Evolutionary conservation across 2,888 invertebrate species (phyloP).

Genomic region (Antheraea assamensis): DNA sequence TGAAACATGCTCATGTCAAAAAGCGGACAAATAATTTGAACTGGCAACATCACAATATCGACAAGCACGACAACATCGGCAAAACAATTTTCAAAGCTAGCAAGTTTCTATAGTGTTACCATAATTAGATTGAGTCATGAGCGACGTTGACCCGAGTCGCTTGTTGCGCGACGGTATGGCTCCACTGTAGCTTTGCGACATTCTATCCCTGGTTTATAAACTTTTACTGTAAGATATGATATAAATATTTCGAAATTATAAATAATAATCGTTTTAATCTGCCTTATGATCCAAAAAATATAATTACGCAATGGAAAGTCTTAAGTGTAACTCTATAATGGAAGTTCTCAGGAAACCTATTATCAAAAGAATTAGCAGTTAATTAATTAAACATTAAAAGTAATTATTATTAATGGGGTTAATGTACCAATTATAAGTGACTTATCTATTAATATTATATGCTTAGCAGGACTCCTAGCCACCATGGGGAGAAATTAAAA

Average conservation of each 20-base stretch:
- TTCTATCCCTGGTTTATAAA: constrained; percentile 64
- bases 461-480: no score
- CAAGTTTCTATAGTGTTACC: constrained; percentile 58
- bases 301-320: no score
- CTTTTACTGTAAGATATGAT: not conserved
- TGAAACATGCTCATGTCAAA: constrained; percentile 11
- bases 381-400: no score
- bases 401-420: no score
- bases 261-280: not conserved
- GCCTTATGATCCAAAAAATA: no score
- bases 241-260: not conserved
- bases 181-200: constrained; percentile 78
- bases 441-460: no score
- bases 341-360: no score
- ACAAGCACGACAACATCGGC: constrained; percentile 14
- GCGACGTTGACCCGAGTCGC: constrained; percentile 52
- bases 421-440: no score
- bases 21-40: constrained; percentile 16
- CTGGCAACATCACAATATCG: constrained; percentile 12
- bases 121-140: constrained; percentile 77
- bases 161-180: constrained; percentile 65
- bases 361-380: no score
- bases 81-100: constrained; percentile 26
- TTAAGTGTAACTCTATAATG: no score
- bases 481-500: no score